Evolutionary conservation across 2,797 vertebrate genomes (phyloP).

Genomic region (Rhinella marina): DNA sequence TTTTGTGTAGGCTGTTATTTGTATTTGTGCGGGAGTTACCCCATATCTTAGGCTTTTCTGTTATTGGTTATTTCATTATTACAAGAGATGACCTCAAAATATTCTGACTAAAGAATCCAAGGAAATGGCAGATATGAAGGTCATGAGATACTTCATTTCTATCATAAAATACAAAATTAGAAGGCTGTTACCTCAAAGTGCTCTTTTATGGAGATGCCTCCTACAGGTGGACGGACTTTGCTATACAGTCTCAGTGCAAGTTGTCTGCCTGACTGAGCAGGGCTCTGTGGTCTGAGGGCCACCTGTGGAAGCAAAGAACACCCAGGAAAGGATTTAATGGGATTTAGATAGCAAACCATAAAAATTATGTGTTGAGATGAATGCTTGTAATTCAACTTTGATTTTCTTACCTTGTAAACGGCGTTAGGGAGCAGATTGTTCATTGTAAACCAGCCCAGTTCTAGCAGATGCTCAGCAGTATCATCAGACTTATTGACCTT

Average conservation of each 20-base stretch:
- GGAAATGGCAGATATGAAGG: background rate
- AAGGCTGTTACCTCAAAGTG: conserved; percentile 89
- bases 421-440: conserved; percentile 97
- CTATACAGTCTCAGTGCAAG: conserved; percentile 96
- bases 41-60: too few species aligned
- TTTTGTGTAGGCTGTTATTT: too few species aligned
- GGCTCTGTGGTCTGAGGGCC: conserved; percentile 93
- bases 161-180: background rate
- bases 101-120: background rate
- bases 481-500: conserved; percentile 98
- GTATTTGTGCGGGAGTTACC: too few species aligned
- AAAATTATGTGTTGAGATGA: background rate
- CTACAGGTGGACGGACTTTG: conserved; percentile 97
- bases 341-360: background rate
- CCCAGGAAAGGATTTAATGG: background rate
- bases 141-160: background rate
- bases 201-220: conserved; percentile 98
- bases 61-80: too few species aligned
- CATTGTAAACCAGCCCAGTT: conserved; percentile 98
- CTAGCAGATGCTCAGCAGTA: conserved; percentile 95
- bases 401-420: conserved; percentile 86
- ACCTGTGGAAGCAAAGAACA: conserved; percentile 76
- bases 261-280: conserved; percentile 91
- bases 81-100: background rate
- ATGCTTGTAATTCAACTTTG: background rate